Conservation (phyloP, 2,888 invertebrate species). For the Lissonota sp. region DNA sequence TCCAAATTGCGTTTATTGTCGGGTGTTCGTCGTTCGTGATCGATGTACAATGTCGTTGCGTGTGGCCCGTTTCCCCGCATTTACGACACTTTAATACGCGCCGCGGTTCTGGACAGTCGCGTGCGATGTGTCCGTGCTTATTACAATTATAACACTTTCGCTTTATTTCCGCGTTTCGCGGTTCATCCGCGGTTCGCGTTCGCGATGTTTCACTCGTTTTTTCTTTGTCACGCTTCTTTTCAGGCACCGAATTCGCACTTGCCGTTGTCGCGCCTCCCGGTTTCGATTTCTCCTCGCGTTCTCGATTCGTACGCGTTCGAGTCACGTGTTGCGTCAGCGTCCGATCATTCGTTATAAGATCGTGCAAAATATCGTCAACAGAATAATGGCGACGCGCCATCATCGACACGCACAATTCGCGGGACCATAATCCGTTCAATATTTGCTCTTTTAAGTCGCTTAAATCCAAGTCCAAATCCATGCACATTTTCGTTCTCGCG, state of each 20-base stretch:
- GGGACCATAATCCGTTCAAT: slow-evolving; percentile 14
- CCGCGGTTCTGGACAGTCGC: slow-evolving; percentile 21
- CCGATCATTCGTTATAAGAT: background rate
- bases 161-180: background rate
- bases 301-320: background rate
- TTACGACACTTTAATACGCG: background rate
- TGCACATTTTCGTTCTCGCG: slow-evolving; percentile 18
- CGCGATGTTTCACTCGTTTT: too few relatives aligned
- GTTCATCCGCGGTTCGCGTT: too few relatives aligned
- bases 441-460: slow-evolving; percentile 14
- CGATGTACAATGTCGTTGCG: slow-evolving; percentile 20
- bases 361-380: slow-evolving; percentile 30
- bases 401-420: slow-evolving; percentile 26
- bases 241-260: too few relatives aligned
- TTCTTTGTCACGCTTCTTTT: too few relatives aligned
- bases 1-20: background rate
- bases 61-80: slow-evolving; percentile 31
- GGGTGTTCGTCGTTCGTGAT: background rate
- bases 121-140: slow-evolving; percentile 19
- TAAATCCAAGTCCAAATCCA: background rate
- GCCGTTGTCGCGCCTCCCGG: too few relatives aligned
- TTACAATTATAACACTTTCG: slow-evolving; percentile 32
- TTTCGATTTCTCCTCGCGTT: background rate
- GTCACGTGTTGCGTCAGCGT: background rate
- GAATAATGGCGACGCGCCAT: background rate